phyloP scores from a whole-genome alignment of 1,140 invertebrate species.

The Zaprionus capensis region DNA sequence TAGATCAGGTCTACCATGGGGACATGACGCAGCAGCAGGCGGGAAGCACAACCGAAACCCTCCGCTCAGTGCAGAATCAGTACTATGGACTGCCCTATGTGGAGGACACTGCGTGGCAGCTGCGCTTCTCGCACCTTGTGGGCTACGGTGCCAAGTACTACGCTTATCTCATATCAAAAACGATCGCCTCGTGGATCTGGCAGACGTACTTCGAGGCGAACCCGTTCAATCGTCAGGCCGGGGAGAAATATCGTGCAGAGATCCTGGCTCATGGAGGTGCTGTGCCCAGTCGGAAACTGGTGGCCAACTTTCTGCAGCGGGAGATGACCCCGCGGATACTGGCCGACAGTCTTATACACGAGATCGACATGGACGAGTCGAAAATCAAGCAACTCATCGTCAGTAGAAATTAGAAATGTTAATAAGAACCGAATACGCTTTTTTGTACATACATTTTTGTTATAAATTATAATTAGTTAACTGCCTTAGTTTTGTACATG shows the following conservation, averaged over 20 bases:
- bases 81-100: conserved; percentile 96
- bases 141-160: conserved; percentile 99
- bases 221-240: conserved; percentile 91
- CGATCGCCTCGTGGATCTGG: conserved; percentile 97
- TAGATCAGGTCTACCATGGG: conserved; percentile 96
- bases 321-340: conserved; percentile 87
- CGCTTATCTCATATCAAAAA: conserved; percentile 97
- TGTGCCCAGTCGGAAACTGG: conserved; percentile 89
- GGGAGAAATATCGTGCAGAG: conserved; percentile 90
- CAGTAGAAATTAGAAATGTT: conserved; percentile 44
- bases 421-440: conserved; percentile 19
- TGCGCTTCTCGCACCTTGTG: conserved; percentile 97
- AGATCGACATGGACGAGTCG: conserved; percentile 86
- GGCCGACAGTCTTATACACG: conserved; percentile 86
- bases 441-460: conserved; percentile 47
- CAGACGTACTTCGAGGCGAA: conserved; percentile 92
- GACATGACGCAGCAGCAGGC: conserved; percentile 84
- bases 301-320: conserved; percentile 90
- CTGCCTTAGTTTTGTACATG: conserved; percentile 49
- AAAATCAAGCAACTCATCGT: conserved; percentile 80
- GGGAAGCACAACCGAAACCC: conserved; percentile 90
- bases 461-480: conserved; percentile 68
- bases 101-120: conserved; percentile 97
- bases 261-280: conserved; percentile 96
- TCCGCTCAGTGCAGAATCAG: conserved; percentile 91